These are phyloP conservation scores for Takifugu bimaculatus DNA, from an alignment of 2,113 vertebrate species.

Conservation along the genomic window DNA sequence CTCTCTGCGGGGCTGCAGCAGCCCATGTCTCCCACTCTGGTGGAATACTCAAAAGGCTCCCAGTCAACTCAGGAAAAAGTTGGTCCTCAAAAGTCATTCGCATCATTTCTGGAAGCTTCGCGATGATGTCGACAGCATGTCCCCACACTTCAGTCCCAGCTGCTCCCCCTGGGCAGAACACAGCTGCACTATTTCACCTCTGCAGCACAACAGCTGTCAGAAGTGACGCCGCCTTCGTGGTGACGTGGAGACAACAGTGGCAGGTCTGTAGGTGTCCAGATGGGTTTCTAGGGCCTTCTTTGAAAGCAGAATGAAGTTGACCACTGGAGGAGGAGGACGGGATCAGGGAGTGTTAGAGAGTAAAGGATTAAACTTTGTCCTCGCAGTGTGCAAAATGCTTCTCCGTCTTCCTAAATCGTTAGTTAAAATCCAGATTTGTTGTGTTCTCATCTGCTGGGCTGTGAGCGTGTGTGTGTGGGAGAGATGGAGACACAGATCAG, in stretches of 20 bases:
- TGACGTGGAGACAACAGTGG: constrained; percentile 17
- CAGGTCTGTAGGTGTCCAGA: constrained; percentile 39
- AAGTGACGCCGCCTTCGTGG: constrained; percentile 29
- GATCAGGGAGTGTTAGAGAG: constrained; percentile 20
- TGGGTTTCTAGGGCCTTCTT: constrained; percentile 61
- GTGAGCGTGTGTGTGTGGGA: constrained; percentile 7
- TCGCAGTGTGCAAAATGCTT: constrained; percentile 65
- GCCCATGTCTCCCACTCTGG: constrained; percentile 40
- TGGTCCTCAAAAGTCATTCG: constrained; percentile 34
- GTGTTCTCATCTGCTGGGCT: constrained; percentile 74
- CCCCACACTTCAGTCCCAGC: no score
- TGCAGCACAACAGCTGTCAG: constrained; percentile 39
- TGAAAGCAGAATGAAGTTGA: constrained; percentile 51
- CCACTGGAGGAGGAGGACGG: constrained; percentile 2
- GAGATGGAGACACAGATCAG: constrained; percentile 58
- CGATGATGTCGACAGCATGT: constrained; percentile 11
- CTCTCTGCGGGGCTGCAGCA: constrained; percentile 60
- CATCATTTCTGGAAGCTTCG: constrained; percentile 20
- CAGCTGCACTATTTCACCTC: constrained; percentile 29
- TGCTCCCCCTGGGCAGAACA: constrained; percentile 2
- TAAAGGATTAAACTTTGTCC: constrained; percentile 58
- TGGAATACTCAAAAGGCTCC: constrained; percentile 58
- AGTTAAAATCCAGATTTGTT: constrained; percentile 90
- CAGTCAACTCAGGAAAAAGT: constrained; percentile 18
- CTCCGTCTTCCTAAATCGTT: constrained; percentile 81